A percentile compares a stretch with the other conserved stretches of the same genome.
phyloP scores from a whole-genome alignment of 2,797 vertebrate species.

The Rhyacichthys aspro region DNA sequence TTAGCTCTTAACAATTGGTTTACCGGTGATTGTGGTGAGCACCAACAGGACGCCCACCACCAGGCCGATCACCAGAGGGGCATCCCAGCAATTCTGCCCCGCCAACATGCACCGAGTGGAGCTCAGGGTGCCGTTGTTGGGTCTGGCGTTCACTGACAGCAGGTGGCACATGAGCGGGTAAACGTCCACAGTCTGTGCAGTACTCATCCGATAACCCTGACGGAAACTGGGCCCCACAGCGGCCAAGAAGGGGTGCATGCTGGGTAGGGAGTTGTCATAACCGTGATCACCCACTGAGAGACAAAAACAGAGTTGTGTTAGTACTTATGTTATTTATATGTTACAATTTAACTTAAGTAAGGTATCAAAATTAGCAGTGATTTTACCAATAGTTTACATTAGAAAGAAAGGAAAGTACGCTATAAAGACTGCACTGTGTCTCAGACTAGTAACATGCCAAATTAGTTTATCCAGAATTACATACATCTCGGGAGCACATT shows the following conservation, averaged over 20 bases:
- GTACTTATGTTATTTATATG: background rate
- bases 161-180: conserved; percentile 96
- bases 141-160: conserved; percentile 79
- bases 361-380: no score
- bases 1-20: background rate
- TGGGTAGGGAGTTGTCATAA: conserved; percentile 89
- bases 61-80: conserved; percentile 74
- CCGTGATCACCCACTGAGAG: conserved; percentile 93
- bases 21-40: conserved; percentile 77
- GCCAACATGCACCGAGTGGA: conserved; percentile 82
- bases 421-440: background rate
- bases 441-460: background rate
- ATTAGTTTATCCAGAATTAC: background rate
- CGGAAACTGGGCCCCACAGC: conserved; percentile 89
- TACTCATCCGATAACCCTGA: conserved; percentile 69
- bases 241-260: conserved; percentile 96
- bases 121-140: conserved; percentile 89
- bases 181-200: conserved; percentile 86
- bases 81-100: conserved; percentile 79
- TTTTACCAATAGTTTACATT: no score
- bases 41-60: conserved; percentile 81
- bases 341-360: no score
- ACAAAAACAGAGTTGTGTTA: conserved; percentile 3
- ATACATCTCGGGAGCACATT: conserved; percentile 76
- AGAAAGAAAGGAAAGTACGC: background rate